These are phyloP conservation scores for Anser brachyrhynchus DNA, from an alignment of 2,113 vertebrate species.

Conservation along the genomic window DNA sequence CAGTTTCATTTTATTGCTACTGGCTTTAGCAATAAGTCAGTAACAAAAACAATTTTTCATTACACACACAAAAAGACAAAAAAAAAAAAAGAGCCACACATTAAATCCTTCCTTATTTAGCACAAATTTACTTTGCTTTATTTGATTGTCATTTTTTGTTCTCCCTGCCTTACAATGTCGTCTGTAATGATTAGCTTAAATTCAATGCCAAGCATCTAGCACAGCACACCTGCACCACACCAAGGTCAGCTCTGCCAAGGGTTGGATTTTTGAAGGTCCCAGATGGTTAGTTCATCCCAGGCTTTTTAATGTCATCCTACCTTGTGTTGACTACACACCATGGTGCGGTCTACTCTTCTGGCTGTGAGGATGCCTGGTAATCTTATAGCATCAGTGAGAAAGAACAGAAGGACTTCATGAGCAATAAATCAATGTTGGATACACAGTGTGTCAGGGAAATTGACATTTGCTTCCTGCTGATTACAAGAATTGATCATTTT, in stretches of 20 bases:
- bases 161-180: neutral
- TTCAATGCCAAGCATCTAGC: neutral
- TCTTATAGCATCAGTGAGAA: neutral
- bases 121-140: neutral
- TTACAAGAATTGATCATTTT: constrained; percentile 2
- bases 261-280: constrained; percentile 57
- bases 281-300: constrained; percentile 44
- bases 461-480: constrained; percentile 3
- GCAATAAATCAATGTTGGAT: neutral
- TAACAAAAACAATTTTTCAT: neutral
- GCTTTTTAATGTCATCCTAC: constrained; percentile 25
- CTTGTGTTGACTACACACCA: neutral
- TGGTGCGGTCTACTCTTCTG: neutral
- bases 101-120: neutral
- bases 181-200: neutral
- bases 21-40: neutral
- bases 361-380: neutral
- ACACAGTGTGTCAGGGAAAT: neutral
- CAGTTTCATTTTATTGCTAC: neutral
- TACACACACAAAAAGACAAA: neutral
- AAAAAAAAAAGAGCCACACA: neutral
- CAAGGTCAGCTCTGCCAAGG: constrained; percentile 33
- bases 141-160: neutral
- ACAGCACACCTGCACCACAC: neutral
- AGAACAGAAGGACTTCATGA: neutral